These are phyloP conservation scores for Pseudococcus longispinus DNA, from an alignment of 2,888 invertebrate species.

Conservation along the genomic window DNA sequence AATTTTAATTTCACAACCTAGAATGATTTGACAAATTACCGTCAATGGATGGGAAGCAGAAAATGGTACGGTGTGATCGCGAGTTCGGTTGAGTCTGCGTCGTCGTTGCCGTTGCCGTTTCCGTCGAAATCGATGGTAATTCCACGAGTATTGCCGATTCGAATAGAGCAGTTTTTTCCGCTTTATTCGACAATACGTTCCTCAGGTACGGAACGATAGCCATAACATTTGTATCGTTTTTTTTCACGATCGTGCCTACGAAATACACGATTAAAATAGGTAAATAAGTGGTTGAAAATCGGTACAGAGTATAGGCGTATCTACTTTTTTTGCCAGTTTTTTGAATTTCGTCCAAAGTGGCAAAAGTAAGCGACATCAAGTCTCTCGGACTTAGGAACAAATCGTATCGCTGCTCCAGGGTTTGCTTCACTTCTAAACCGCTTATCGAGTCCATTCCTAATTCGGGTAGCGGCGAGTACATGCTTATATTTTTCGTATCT, in stretches of 20 bases:
- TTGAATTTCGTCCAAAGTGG: slow-evolving; percentile 66
- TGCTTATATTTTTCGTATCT: slow-evolving; percentile 74
- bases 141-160: not conserved
- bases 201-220: not conserved
- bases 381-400: slow-evolving; percentile 84
- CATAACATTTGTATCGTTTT: slow-evolving; percentile 3
- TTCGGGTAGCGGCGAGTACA: slow-evolving; percentile 79
- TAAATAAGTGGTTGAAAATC: too few relatives aligned
- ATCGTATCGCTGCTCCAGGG: slow-evolving; percentile 86
- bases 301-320: not conserved
- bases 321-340: slow-evolving; percentile 48
- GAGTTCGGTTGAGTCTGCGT: not conserved
- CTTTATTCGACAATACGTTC: not conserved
- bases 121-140: not conserved
- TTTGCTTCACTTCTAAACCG: slow-evolving; percentile 94
- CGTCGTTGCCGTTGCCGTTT: too few relatives aligned
- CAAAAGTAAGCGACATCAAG: slow-evolving; percentile 79
- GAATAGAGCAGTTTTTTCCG: not conserved
- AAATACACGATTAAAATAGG: not conserved
- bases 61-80: not conserved
- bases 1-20: not conserved
- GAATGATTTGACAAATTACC: not conserved
- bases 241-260: not conserved
- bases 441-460: slow-evolving; percentile 96
- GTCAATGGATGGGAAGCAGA: not conserved